phyloP scores from a whole-genome alignment of 2,888 invertebrate genomes.

The Coenonympha arcania region DNA sequence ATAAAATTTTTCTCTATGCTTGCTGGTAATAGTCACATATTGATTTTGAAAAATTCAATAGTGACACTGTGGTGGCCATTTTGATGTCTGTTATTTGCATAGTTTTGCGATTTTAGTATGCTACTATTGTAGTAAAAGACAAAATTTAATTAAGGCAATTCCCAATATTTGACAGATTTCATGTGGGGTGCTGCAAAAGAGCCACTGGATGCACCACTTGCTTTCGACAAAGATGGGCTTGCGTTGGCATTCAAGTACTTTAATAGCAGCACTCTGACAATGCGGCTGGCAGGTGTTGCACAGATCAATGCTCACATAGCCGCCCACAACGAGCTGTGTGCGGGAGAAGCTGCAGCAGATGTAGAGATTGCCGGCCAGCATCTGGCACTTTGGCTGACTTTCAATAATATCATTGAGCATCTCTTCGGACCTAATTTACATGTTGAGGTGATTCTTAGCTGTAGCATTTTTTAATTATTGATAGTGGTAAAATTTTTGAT shows the following conservation, averaged over 20 bases:
- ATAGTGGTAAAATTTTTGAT: too few species aligned
- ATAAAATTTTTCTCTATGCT: too few species aligned
- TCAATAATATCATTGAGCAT: conserved; percentile 92
- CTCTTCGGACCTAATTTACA: conserved; percentile 98
- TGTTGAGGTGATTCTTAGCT: too few species aligned
- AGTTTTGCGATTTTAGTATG: too few species aligned
- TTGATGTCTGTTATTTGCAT: too few species aligned
- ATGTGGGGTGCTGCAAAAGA: conserved; percentile 97
- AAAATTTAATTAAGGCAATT: background rate
- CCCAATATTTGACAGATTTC: conserved; percentile 78
- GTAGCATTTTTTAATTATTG: too few species aligned
- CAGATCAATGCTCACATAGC: conserved; percentile 96
- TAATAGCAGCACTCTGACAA: conserved; percentile 93
- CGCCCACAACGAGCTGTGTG: conserved; percentile 91
- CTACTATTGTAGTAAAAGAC: too few species aligned
- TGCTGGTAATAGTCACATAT: too few species aligned
- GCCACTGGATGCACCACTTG: conserved; percentile 86
- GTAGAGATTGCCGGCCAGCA: conserved; percentile 88
- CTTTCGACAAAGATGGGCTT: conserved; percentile 92
- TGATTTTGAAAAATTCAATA: too few species aligned
- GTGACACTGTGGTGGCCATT: too few species aligned
- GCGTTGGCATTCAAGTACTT: conserved; percentile 97
- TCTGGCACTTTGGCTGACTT: conserved; percentile 90
- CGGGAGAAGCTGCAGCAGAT: conserved; percentile 88
- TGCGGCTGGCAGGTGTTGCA: conserved; percentile 93